Evolutionary conservation across 2,888 invertebrate genomes (phyloP), one percentile per base, ranked within the genome.

Genomic region (Apotomis capreana): DNA sequence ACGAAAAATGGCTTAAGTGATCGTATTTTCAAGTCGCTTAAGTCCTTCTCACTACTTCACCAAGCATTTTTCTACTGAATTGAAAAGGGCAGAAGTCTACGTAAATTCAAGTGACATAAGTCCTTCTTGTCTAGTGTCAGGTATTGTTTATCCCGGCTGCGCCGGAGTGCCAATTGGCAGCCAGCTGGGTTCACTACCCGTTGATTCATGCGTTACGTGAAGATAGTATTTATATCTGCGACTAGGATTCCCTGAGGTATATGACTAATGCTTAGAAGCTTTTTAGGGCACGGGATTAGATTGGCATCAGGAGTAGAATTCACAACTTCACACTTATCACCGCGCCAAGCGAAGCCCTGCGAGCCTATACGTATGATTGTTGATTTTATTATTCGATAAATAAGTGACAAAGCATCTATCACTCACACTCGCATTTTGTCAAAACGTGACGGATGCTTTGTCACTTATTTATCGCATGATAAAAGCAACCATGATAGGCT

Each of bases 81-180:
- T 6, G 6, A 5, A 59, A 52, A 68, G 57, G n/a, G 54, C 49
- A 4, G 8, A 65, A 60, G 46, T 55, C 12, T n/a, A 12, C 12
- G 54, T 65, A 36, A 46, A 37, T n/a, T 37, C 15, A 40, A 46
- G 46, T 37, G 44, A 51, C 58, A 40, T 68, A 12, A 5, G 67
- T 52, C 67, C 36, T 68, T 71, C 36, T 61, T 44, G 49, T 40
- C 8, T 51, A 62, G 57, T 15, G 8, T 0, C 3, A 5, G 51
- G 67, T 62, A 57, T 63, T 77, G 80, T 80, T 81, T 81, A 81
- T 80, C 78, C 49, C 26, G 65, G 73, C 60, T 74, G 76, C 80
- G 83, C 78, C 74, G 68, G 67, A 54, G 12, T 83, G 84, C 85
- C 84, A 85, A 79, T 79, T 85, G 85, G 85, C 85, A 85, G 67